Conservation (phyloP, 2,113 vertebrate genomes). For the Peromyscus polionotus region DNA sequence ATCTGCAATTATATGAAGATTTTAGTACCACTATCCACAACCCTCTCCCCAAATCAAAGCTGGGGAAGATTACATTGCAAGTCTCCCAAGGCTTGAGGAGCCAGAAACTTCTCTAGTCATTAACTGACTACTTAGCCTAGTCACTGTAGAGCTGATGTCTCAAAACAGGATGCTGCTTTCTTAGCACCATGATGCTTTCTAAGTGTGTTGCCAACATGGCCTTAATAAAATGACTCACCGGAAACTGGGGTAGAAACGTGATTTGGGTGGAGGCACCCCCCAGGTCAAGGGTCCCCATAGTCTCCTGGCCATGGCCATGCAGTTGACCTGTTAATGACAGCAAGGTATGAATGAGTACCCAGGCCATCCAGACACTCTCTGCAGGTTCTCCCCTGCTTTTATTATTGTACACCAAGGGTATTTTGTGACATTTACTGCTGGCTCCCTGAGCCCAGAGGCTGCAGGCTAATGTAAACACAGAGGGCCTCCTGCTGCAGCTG, state of each 20-base stretch:
- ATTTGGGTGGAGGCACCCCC: conserved; percentile 99
- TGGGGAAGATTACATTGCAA: background rate
- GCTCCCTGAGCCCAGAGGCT: background rate
- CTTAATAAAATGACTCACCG: conserved; percentile 88
- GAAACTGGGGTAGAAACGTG: conserved; percentile 95
- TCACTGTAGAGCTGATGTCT: background rate
- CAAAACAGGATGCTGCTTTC: background rate
- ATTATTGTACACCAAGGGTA: background rate
- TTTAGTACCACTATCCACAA: conserved; percentile 4
- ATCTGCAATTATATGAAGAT: conserved; percentile 18
- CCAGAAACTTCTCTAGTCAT: background rate
- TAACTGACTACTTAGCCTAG: background rate
- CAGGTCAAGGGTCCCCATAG: conserved; percentile 96
- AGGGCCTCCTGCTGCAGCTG: background rate
- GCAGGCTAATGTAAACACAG: background rate
- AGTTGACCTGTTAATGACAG: conserved; percentile 92
- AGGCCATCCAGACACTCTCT: background rate
- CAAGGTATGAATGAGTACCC: conserved; percentile 64
- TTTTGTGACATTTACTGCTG: background rate
- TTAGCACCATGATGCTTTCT: background rate
- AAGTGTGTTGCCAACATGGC: background rate
- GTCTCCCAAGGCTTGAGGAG: background rate
- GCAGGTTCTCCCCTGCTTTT: background rate
- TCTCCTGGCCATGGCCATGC: conserved; percentile 91
- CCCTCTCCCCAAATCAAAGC: conserved; percentile 38